Percentiles rank a stretch among this genome's conserved stretches.
These are phyloP conservation scores for Bufo bufo DNA, from an alignment of 2,113 vertebrate species.

Conservation along the genomic window DNA sequence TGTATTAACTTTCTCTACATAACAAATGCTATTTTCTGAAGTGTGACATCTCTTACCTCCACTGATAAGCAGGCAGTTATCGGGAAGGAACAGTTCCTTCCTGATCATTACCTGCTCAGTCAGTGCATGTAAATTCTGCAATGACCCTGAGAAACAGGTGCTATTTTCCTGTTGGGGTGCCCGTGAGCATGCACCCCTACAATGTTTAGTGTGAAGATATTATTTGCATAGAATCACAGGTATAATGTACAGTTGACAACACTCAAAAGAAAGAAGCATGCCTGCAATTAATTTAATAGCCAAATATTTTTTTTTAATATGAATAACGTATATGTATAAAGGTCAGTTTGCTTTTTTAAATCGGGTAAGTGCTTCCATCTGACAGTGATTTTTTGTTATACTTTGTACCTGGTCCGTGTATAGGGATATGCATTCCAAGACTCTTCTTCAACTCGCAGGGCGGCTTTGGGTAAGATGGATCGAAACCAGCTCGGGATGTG, in stretches of 20 bases:
- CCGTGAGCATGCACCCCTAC: too few relatives aligned
- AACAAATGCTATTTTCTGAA: too few relatives aligned
- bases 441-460: conserved; percentile 91
- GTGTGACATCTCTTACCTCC: too few relatives aligned
- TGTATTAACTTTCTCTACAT: too few relatives aligned
- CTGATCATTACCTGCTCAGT: too few relatives aligned
- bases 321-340: not conserved
- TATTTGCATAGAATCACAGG: not conserved
- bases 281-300: too few relatives aligned
- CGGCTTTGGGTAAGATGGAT: conserved; percentile 94
- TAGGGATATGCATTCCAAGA: conserved; percentile 98
- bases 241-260: not conserved
- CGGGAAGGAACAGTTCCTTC: too few relatives aligned
- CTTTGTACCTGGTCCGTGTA: conserved; percentile 86
- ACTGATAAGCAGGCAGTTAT: too few relatives aligned
- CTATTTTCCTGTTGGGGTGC: too few relatives aligned
- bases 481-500: conserved; percentile 98
- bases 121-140: too few relatives aligned
- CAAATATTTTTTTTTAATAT: too few relatives aligned
- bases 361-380: not conserved
- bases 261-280: not conserved
- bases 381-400: not conserved
- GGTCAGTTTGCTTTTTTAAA: not conserved
- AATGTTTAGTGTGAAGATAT: not conserved
- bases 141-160: too few relatives aligned